Percentiles rank a stretch among this genome's conserved stretches.
These are phyloP conservation scores for Salvelinus fontinalis DNA, from an alignment of 2,113 vertebrate species.

Conservation along the genomic window DNA sequence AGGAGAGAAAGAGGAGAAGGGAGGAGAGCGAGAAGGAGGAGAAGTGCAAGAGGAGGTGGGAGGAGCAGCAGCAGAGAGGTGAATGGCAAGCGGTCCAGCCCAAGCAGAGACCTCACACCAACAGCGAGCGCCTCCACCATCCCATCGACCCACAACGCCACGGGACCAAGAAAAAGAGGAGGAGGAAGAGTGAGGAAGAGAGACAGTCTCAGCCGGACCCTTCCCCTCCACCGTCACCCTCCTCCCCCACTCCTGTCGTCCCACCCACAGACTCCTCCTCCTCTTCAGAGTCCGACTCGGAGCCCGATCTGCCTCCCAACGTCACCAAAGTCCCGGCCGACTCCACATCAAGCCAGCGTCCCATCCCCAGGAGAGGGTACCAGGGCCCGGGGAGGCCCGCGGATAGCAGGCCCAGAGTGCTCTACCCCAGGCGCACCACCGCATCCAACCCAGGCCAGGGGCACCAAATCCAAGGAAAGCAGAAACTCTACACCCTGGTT, in stretches of 20 bases:
- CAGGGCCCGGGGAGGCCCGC: constrained; percentile 52
- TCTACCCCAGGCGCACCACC: constrained; percentile 20
- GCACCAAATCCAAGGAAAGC: constrained; percentile 79
- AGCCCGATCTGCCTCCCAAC: constrained; percentile 69
- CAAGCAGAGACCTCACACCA: constrained; percentile 42
- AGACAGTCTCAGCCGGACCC: constrained; percentile 63
- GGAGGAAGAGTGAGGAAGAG: constrained; percentile 50
- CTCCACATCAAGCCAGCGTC: constrained; percentile 71
- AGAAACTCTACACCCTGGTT: constrained; percentile 91
- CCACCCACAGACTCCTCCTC: constrained; percentile 59
- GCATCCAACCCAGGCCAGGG: constrained; percentile 72
- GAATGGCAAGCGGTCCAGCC: constrained; percentile 51
- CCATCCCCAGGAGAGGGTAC: constrained; percentile 49
- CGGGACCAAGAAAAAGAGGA: constrained; percentile 30
- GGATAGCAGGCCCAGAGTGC: constrained; percentile 66
- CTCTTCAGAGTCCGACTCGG: constrained; percentile 82
- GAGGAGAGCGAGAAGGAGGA: constrained; percentile 52
- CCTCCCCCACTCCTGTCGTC: constrained; percentile 67
- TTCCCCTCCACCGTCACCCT: constrained; percentile 64
- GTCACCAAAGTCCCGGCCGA: constrained; percentile 74
- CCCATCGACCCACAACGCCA: constrained; percentile 34
- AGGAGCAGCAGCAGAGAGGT: constrained; percentile 38
- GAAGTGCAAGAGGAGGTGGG: constrained; percentile 55
- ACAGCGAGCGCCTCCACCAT: constrained; percentile 13
- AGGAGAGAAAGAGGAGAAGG: constrained; percentile 59